phyloP scores from a whole-genome alignment of 2,797 vertebrate species.

The Gymnoscopelus braueri region DNA sequence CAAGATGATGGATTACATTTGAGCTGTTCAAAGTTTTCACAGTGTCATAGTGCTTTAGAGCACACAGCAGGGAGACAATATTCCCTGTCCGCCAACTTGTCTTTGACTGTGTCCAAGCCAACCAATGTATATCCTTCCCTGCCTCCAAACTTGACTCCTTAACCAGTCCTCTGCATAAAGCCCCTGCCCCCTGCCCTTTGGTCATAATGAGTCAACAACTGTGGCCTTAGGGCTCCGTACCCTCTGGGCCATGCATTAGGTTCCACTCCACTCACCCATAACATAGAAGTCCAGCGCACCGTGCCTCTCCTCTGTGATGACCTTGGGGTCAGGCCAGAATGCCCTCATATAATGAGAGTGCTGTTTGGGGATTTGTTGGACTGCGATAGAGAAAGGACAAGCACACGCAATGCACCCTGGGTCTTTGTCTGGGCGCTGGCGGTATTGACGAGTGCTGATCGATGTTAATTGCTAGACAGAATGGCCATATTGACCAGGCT shows the following conservation, averaged over 20 bases:
- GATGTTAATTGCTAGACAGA: slow-evolving; percentile 87
- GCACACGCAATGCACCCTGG: slow-evolving; percentile 77
- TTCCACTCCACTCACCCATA: slow-evolving; percentile 69
- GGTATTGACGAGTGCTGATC: slow-evolving; percentile 83
- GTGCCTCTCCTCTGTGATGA: slow-evolving; percentile 62
- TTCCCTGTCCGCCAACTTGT: slow-evolving; percentile 49
- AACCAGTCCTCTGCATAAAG: slow-evolving; percentile 7
- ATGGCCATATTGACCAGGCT: slow-evolving; percentile 82
- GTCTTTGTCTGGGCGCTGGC: slow-evolving; percentile 82
- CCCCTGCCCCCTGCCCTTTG: background rate
- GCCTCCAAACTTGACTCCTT: slow-evolving; percentile 50
- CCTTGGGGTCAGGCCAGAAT: slow-evolving; percentile 78
- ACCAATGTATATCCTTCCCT: slow-evolving; percentile 12
- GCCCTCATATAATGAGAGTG: slow-evolving; percentile 81
- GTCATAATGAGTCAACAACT: slow-evolving; percentile 60
- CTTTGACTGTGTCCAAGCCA: slow-evolving; percentile 48
- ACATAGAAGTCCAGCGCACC: slow-evolving; percentile 61
- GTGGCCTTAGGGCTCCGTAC: slow-evolving; percentile 33
- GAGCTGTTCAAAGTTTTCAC: slow-evolving; percentile 63
- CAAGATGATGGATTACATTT: slow-evolving; percentile 72
- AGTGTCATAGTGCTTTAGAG: slow-evolving; percentile 52
- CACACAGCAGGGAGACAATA: slow-evolving; percentile 48
- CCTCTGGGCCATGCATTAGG: slow-evolving; percentile 39
- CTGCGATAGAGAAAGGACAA: slow-evolving; percentile 75
- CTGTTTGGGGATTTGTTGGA: slow-evolving; percentile 78